A percentile compares a stretch with the other conserved stretches of the same genome.
phyloP scores from a whole-genome alignment of 2,797 vertebrate genomes.

The Streptopelia turtur region DNA sequence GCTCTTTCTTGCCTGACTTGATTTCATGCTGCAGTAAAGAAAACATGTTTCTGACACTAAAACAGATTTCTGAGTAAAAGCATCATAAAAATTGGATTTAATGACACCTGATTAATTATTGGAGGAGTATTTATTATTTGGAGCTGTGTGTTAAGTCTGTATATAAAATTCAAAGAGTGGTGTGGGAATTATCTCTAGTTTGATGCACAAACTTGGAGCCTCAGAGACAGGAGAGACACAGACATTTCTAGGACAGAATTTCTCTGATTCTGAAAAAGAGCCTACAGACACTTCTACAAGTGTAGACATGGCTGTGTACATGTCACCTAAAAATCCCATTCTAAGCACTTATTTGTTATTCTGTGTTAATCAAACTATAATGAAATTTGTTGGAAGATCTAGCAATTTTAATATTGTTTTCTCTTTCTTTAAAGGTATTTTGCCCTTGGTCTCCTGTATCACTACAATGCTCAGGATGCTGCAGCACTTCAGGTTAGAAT shows the following conservation, averaged over 20 bases:
- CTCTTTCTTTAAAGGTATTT: constrained; percentile 85
- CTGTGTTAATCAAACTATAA: not conserved
- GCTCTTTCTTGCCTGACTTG: not conserved
- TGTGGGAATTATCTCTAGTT: not conserved
- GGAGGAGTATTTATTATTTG: not conserved
- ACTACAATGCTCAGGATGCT: constrained; percentile 90
- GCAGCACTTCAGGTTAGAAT: constrained; percentile 90
- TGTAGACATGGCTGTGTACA: not conserved
- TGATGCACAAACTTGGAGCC: not conserved
- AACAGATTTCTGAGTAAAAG: not conserved
- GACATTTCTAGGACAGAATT: not conserved
- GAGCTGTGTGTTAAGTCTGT: not conserved
- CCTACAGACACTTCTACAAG: not conserved
- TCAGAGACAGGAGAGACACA: not conserved
- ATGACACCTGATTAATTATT: not conserved
- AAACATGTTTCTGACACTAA: not conserved
- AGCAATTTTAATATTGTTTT: not conserved
- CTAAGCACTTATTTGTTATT: not conserved
- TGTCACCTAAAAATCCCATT: not conserved
- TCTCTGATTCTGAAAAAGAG: not conserved
- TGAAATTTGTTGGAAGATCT: not conserved
- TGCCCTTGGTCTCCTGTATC: constrained; percentile 96
- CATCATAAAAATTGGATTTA: not conserved
- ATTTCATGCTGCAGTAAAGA: not conserved
- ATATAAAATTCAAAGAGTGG: accelerated